Base-by-base conservation (phyloP, 1,140 invertebrate species). In the Elymnias hypermnestra region DNA sequence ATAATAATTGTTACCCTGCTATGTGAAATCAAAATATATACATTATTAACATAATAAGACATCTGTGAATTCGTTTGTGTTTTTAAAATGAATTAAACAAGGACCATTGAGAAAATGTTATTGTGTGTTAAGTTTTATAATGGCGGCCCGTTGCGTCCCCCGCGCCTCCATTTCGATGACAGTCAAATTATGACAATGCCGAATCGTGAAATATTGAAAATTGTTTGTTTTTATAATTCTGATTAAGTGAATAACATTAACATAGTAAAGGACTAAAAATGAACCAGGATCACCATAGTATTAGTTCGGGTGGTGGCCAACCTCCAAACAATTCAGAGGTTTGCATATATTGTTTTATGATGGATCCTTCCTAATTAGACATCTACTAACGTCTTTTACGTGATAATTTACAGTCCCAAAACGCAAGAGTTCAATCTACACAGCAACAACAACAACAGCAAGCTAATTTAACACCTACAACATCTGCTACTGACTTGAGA, bases 111-210 rank as follows among this genome's bases (percentile, higher is more conserved):
- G 49, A 81, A 84, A 76, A 87, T 87, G 84, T 87, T 87, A 72
- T 87, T 83, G 84, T 87, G 84, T 68, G 68, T 61, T 72, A 85
- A 84, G 81, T 88, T 85, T 88, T 81, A 83, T 88, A 89, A 89
- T 89, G 89, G 89, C 89, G 88, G 87, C 84, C 87, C 88, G 86
- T 89, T 87, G 88, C 88, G 87, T 89, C 88, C 89, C 88, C 87
- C 88, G 82, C 87, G 79, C 83, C 83, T 86, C 68, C 73, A 86
- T 86, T 85, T 87, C 83, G 79, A 76, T 89, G 87, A 88, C 88
- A 89, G 86, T 84, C 83, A 72, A 81, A 83, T 83, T 84, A 79
- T 87, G 86, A 87, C 85, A 87, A 88, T 84, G 83, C 83, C 76
- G 72, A 83, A 72, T 69, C 69, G 65, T 66, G 72, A 55, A 79